These are phyloP conservation scores for Oreocharis arfaki DNA, from an alignment of 2,113 vertebrate species.

Conservation along the genomic window DNA sequence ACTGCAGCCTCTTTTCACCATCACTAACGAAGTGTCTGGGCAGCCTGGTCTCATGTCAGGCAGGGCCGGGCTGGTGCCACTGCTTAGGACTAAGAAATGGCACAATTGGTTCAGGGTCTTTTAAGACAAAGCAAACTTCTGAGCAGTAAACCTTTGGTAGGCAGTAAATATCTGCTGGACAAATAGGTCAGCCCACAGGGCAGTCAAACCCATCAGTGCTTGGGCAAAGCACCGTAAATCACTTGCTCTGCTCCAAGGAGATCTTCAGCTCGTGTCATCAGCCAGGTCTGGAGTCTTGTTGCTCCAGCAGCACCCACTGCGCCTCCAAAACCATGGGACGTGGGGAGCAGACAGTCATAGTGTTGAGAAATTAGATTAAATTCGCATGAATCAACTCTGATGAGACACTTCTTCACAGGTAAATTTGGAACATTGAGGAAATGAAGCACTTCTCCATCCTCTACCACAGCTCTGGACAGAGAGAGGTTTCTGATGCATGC, in stretches of 20 bases:
- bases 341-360: not conserved
- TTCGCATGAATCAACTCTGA: not conserved
- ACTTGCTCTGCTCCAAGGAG: not conserved
- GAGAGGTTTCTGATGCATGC: not conserved
- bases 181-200: not conserved
- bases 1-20: not conserved
- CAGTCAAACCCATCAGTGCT: not conserved
- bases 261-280: fast-evolving
- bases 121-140: not conserved
- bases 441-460: not conserved
- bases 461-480: fast-evolving
- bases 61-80: not conserved
- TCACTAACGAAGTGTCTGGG: not conserved
- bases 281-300: not conserved
- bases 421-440: not conserved
- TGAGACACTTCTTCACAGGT: not conserved
- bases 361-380: not conserved
- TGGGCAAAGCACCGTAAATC: not conserved
- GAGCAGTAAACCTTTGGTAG: not conserved
- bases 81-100: not conserved
- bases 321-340: fast-evolving
- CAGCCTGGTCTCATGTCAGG: not conserved
- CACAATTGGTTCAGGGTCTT: not conserved
- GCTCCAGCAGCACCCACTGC: not conserved
- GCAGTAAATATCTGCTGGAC: not conserved